Percentiles rank a stretch among this genome's conserved stretches.
phyloP scores from a whole-genome alignment of 2,888 invertebrate genomes.

The Lobophora halterata region DNA sequence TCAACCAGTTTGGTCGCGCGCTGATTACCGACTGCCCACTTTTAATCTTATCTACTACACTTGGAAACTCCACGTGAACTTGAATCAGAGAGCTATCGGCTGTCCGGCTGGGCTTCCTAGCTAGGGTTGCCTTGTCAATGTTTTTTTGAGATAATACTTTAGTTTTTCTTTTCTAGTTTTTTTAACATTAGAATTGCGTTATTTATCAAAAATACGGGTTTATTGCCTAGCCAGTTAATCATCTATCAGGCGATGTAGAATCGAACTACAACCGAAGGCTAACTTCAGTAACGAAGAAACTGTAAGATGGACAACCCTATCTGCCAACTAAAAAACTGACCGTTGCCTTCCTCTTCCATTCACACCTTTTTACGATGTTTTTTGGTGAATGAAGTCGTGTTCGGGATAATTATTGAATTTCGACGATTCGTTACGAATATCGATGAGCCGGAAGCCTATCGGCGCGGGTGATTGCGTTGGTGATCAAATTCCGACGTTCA shows the following conservation, averaged over 20 bases:
- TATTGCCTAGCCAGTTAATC: no score
- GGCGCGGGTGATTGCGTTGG: slow-evolving; percentile 69
- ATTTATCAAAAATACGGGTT: not conserved
- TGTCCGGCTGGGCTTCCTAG: no score
- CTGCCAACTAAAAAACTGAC: slow-evolving; percentile 65
- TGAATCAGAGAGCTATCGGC: slow-evolving; percentile 43
- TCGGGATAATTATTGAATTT: slow-evolving; percentile 80
- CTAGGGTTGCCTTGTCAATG: slow-evolving; percentile 24
- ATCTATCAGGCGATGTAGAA: no score
- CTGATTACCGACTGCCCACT: slow-evolving; percentile 71
- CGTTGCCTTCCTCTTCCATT: slow-evolving; percentile 73
- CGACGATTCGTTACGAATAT: slow-evolving; percentile 80
- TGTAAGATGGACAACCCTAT: slow-evolving; percentile 21
- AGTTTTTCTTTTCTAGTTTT: no score
- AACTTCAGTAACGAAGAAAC: not conserved
- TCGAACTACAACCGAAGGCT: no score
- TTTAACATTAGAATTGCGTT: not conserved
- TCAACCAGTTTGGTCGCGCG: slow-evolving; percentile 77
- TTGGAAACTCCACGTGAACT: slow-evolving; percentile 53
- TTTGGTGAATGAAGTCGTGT: slow-evolving; percentile 80
- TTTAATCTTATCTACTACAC: slow-evolving; percentile 75
- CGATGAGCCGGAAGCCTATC: slow-evolving; percentile 77
- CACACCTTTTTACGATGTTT: slow-evolving; percentile 76
- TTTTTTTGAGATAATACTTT: no score
- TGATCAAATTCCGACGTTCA: slow-evolving; percentile 70